Base-by-base conservation (phyloP, 2,797 vertebrate species). In the Cynodonichthys magdalenae region DNA sequence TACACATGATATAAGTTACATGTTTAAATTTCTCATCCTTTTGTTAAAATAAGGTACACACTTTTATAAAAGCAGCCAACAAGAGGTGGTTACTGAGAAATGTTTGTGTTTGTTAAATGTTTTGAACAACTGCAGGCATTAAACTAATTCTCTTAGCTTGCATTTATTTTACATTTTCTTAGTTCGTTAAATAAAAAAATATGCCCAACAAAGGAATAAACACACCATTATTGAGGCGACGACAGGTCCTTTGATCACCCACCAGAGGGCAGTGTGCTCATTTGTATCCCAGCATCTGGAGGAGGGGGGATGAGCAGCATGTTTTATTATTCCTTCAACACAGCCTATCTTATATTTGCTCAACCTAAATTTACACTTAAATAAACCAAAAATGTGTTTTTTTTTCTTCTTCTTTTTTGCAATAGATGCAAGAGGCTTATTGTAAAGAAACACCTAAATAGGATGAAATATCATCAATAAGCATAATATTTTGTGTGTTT, bases 231-330 rank as follows among this genome's bases (percentile, higher is more conserved):
- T 98, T 0, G 97, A 99, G 11, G 94, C 95, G 39, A 99, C 94
- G 42, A 99, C 96, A 0, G 97, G 97, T 64, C 97, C 97, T 77
- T 99, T 99, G 83, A 99, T 98, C 71, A 99, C 96, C 97, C 97
- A 99, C 97, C 97, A 99, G 92, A 99, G 93, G 90, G 96, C 96
- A 48, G 96, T 97, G 89, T 95, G 94, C 79, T 96, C 95, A 80
- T 99, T 99, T 74, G 96, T 98, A 74, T 99, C 97, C 97, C 97
- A 99, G 88, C 97, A 99, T 72, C 97, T 99, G 80, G 31, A 79
- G 63, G 71, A 59, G 11, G 42, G 11, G 42, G 0, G 6, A 47
- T 1, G 17, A 42, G 31, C 31, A 29, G 18, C 5, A n/a, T 3
- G 2, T 56, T 61, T 78, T 6, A 45, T 1, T 18, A 46, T 18